Evolutionary conservation across 2,797 vertebrate species (phyloP).

Genomic region (Rhinoraja longicauda): DNA sequence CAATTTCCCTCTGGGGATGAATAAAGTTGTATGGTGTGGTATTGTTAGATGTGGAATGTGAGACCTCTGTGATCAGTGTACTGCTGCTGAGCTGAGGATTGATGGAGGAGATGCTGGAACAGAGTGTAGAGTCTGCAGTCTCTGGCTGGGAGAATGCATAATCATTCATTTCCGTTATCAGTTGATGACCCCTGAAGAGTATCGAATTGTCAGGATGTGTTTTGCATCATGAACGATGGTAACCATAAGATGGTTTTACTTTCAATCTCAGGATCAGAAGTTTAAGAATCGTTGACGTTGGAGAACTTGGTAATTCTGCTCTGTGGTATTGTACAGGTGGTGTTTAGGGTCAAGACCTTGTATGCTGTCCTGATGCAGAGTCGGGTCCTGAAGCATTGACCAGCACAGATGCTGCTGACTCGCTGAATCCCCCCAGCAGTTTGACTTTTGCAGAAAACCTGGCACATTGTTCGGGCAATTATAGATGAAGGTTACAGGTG

Average conservation of each 20-base stretch:
- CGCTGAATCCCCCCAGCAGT: too few relatives aligned
- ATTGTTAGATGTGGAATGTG: background rate
- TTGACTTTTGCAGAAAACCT: too few relatives aligned
- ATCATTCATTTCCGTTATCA: background rate
- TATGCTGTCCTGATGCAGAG: too few relatives aligned
- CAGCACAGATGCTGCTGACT: too few relatives aligned
- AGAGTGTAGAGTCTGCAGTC: background rate
- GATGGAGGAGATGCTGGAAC: background rate
- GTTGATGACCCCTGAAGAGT: background rate
- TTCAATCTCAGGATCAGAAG: background rate
- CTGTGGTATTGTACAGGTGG: background rate
- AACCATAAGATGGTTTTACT: background rate
- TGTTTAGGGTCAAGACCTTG: too few relatives aligned
- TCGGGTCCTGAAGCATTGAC: too few relatives aligned
- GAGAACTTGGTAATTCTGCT: background rate
- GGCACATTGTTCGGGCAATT: background rate
- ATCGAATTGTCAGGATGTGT: background rate
- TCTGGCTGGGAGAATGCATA: background rate
- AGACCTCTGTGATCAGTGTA: background rate
- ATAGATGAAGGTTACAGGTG: background rate
- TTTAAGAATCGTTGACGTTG: background rate
- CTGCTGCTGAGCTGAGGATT: background rate
- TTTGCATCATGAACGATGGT: background rate
- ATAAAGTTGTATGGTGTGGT: background rate
- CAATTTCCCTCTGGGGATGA: too few relatives aligned